phyloP scores from a whole-genome alignment of 2,113 vertebrate species.

The Chionomys nivalis region DNA sequence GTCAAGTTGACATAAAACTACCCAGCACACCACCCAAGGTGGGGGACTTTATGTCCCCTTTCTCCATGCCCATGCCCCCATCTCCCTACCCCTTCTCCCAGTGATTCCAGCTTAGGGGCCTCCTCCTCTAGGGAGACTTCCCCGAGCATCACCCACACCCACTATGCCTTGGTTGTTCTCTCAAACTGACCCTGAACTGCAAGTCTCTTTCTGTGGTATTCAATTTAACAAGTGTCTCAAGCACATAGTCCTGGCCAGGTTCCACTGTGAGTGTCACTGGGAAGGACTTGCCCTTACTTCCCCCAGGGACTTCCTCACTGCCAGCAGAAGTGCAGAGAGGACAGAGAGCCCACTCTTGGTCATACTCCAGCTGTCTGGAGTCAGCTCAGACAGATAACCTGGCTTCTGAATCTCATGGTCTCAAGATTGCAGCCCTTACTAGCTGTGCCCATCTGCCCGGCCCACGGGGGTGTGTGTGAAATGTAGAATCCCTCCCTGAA shows the following conservation, averaged over 20 bases:
- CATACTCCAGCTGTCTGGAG: background rate
- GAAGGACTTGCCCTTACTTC: too few relatives aligned
- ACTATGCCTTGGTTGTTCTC: background rate
- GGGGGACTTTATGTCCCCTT: background rate
- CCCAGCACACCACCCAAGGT: background rate
- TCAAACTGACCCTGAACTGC: background rate
- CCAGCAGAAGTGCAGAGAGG: background rate
- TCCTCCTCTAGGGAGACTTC: background rate
- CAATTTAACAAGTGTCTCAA: background rate
- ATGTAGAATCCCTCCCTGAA: background rate
- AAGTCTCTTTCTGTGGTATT: background rate
- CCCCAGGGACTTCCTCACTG: background rate
- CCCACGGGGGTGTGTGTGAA: background rate
- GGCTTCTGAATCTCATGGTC: background rate
- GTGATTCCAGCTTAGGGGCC: background rate
- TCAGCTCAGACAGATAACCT: background rate
- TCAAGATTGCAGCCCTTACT: background rate
- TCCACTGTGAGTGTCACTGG: fast-evolving
- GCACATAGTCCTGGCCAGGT: background rate
- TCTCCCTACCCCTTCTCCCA: background rate
- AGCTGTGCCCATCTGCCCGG: background rate
- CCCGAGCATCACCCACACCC: background rate
- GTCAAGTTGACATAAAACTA: background rate
- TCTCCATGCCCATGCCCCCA: background rate
- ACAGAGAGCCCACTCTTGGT: too few relatives aligned